These are phyloP conservation scores for Rotaria sp. DNA, from an alignment of 2,888 invertebrate genomes.

Conservation along the genomic window DNA sequence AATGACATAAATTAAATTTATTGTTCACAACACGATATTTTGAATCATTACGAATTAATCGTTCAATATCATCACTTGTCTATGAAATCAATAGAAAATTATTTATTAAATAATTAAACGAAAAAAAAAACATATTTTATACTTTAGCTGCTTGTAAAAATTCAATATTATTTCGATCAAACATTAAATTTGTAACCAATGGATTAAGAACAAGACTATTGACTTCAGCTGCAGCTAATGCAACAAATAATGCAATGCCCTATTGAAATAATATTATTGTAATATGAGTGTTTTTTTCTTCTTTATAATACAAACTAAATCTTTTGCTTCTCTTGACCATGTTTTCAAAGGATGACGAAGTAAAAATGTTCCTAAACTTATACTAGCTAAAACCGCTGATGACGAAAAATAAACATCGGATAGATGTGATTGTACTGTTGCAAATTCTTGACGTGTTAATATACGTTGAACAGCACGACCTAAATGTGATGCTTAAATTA, in stretches of 20 bases:
- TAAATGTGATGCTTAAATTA: neutral
- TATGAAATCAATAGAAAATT: neutral
- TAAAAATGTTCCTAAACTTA: conserved; percentile 30
- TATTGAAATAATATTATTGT: neutral
- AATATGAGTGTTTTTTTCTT: neutral
- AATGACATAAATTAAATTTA: conserved; percentile 30
- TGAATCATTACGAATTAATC: neutral
- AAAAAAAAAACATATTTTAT: neutral
- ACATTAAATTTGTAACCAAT: conserved; percentile 13
- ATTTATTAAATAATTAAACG: neutral
- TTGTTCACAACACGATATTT: neutral
- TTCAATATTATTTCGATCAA: conserved; percentile 23
- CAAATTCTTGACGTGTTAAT: neutral
- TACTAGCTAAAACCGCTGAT: conserved; percentile 17
- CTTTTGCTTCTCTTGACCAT: neutral
- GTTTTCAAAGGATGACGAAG: neutral
- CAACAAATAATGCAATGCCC: neutral
- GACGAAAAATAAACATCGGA: neutral
- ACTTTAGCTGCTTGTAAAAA: conserved; percentile 22
- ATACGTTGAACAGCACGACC: neutral
- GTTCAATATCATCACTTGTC: neutral
- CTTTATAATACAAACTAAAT: neutral
- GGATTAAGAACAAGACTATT: neutral
- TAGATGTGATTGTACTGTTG: conserved; percentile 1
- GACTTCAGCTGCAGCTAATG: neutral